Percentiles rank a stretch among this genome's conserved stretches.
phyloP scores from a whole-genome alignment of 2,113 vertebrate genomes.

The Nibea coibor region DNA sequence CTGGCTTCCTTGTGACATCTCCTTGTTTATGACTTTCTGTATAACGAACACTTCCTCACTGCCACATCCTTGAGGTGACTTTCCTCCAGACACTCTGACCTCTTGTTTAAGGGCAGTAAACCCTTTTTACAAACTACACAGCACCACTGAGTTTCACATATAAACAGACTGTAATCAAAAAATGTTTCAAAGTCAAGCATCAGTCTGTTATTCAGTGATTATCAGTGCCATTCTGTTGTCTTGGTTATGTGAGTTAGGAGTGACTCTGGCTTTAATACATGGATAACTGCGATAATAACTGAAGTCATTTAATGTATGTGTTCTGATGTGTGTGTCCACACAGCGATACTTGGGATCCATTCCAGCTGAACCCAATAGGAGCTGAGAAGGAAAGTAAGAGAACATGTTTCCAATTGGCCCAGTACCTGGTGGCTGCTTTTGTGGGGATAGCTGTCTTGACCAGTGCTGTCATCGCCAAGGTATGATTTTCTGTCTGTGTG shows the following conservation, averaged over 20 bases:
- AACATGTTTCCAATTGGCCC: constrained; percentile 74
- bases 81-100: background rate
- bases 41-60: background rate
- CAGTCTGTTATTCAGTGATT: background rate
- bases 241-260: background rate
- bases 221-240: background rate
- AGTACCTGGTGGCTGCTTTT: constrained; percentile 79
- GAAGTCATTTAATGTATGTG: background rate
- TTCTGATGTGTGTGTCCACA: constrained; percentile 23
- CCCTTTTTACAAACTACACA: background rate
- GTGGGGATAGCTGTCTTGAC: constrained; percentile 81
- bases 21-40: background rate
- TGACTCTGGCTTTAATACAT: background rate
- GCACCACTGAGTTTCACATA: background rate
- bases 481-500: constrained; percentile 17
- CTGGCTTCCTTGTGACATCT: background rate
- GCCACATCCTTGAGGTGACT: background rate
- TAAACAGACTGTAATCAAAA: background rate
- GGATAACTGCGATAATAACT: background rate
- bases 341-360: constrained; percentile 87
- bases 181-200: background rate
- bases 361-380: constrained; percentile 83
- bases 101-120: background rate
- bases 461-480: constrained; percentile 81
- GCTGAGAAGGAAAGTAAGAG: constrained; percentile 83